Conservation (phyloP, 2,888 invertebrate species). For the Troglohyphantes excavatus region DNA sequence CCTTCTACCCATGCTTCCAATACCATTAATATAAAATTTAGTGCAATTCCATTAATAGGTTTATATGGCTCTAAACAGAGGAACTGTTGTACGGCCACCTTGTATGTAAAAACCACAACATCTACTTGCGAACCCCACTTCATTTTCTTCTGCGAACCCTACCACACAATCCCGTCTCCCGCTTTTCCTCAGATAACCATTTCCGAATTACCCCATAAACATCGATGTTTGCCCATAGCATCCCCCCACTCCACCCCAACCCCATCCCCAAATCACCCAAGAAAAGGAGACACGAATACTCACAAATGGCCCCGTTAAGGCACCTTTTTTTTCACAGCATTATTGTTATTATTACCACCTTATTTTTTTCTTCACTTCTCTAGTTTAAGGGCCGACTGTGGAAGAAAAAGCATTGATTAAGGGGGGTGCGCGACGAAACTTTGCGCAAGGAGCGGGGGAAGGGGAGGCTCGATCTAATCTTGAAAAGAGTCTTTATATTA, state of each 20-base stretch:
- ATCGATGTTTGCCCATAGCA: not conserved
- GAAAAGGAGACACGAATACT: not conserved
- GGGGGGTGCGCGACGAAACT: not conserved
- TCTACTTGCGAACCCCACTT: too few relatives aligned
- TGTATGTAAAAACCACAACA: too few relatives aligned
- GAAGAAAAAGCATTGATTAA: slow-evolving; percentile 53
- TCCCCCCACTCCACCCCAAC: not conserved
- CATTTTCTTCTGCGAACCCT: too few relatives aligned
- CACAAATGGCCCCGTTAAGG: not conserved
- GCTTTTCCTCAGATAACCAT: not conserved
- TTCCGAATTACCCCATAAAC: slow-evolving; percentile 32
- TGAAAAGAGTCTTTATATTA: slow-evolving; percentile 53
- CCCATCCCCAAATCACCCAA: not conserved
- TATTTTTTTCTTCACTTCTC: not conserved
- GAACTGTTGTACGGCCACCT: too few relatives aligned
- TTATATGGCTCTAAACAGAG: too few relatives aligned
- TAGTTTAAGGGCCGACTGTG: not conserved
- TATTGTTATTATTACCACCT: not conserved
- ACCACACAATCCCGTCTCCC: not conserved
- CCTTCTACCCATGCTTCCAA: too few relatives aligned
- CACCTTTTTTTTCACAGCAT: not conserved
- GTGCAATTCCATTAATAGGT: too few relatives aligned
- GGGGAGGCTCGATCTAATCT: slow-evolving; percentile 16
- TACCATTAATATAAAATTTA: too few relatives aligned
- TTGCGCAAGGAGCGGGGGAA: not conserved